Evolutionary conservation across 2,888 invertebrate species (phyloP).

Genomic region (Crematogaster levior): DNA sequence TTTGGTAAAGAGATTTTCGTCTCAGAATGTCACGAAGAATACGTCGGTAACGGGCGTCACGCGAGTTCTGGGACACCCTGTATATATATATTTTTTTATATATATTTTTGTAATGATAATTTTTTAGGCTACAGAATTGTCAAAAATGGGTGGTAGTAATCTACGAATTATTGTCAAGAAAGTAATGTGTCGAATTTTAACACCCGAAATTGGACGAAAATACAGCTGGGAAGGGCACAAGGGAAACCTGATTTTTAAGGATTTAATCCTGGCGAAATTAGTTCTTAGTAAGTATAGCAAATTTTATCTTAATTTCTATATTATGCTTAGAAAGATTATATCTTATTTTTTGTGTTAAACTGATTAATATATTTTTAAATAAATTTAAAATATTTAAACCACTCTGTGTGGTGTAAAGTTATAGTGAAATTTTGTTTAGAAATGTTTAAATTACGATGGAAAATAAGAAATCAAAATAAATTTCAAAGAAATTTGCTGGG

Average conservation of each 20-base stretch:
- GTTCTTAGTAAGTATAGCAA: conserved; percentile 2
- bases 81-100: too few species aligned
- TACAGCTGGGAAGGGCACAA: not conserved
- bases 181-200: conserved; percentile 5
- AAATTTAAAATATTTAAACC: too few species aligned
- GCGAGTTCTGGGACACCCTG: too few species aligned
- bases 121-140: conserved; percentile 4
- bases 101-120: too few species aligned
- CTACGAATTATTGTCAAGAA: not conserved
- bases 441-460: not conserved
- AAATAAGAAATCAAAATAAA: too few species aligned
- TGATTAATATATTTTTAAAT: too few species aligned
- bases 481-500: not conserved
- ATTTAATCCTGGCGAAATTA: not conserved
- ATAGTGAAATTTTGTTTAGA: not conserved
- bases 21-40: too few species aligned
- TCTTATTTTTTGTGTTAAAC: not conserved
- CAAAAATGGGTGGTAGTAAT: conserved; percentile 8
- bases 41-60: too few species aligned
- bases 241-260: not conserved
- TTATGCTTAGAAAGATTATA: not conserved
- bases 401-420: not conserved
- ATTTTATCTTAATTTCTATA: conserved; percentile 1
- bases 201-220: not conserved
- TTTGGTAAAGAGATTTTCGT: too few species aligned